Conservation (phyloP, 1,140 invertebrate genomes). For the Megalonaias nervosa region DNA sequence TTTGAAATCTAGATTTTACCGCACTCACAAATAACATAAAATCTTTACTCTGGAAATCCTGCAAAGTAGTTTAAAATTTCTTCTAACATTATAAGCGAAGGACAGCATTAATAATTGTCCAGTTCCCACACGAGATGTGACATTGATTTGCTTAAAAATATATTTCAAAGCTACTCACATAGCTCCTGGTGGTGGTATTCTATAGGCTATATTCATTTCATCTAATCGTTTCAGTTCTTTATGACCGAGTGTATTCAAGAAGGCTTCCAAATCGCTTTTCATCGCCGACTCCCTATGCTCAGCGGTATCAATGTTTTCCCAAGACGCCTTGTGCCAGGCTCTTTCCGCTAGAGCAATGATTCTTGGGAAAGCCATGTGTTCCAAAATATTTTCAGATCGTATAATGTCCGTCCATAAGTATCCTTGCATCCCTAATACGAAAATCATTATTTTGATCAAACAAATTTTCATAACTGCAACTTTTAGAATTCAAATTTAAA, state of each 20-base stretch:
- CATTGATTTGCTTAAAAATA: no score
- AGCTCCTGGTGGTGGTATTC: conserved; percentile 52
- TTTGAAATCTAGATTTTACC: no score
- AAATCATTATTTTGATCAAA: neutral
- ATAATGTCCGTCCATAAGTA: conserved; percentile 59
- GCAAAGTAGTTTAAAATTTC: no score
- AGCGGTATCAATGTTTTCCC: conserved; percentile 45
- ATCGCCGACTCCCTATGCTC: neutral
- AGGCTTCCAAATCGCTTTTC: conserved; percentile 42
- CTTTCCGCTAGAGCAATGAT: conserved; percentile 63
- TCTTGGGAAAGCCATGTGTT: conserved; percentile 60
- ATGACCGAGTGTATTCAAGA: conserved; percentile 55
- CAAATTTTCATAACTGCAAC: neutral
- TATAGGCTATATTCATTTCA: conserved; percentile 42
- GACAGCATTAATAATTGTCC: no score
- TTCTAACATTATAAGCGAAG: no score
- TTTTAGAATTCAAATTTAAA: no score
- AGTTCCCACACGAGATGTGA: no score
- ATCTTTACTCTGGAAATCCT: no score
- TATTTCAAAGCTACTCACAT: conserved; percentile 33
- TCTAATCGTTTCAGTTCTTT: conserved; percentile 51
- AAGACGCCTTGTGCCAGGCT: conserved; percentile 59
- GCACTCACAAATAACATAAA: no score
- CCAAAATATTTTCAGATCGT: conserved; percentile 47
- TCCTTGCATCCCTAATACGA: conserved; percentile 55